Evolutionary conservation across 2,113 vertebrate species (phyloP).

Genomic region (Apodemus speciosus): DNA sequence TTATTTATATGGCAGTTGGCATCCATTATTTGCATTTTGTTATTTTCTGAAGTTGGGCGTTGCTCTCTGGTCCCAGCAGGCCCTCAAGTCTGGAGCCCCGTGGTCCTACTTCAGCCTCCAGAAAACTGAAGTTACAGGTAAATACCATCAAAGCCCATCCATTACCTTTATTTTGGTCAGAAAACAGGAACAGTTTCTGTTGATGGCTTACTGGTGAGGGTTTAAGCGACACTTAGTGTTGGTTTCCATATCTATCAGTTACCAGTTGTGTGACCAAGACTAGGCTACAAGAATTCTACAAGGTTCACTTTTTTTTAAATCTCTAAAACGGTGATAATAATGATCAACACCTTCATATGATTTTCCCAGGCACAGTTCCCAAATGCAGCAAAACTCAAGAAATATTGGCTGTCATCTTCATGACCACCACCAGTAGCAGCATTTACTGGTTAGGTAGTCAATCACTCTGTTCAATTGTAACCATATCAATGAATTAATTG

Average conservation of each 20-base stretch:
- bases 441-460: background rate
- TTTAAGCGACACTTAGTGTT: background rate
- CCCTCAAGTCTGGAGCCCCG: background rate
- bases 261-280: background rate
- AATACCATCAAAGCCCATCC: accelerated
- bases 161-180: background rate
- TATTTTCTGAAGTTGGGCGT: background rate
- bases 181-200: background rate
- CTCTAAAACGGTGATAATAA: background rate
- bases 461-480: slow-evolving; percentile 5
- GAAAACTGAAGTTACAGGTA: background rate
- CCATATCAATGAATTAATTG: background rate
- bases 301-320: background rate
- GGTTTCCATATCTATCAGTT: background rate
- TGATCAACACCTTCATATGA: background rate
- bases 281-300: background rate
- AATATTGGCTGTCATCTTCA: background rate
- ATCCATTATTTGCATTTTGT: background rate
- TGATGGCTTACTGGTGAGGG: background rate
- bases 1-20: background rate
- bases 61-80: background rate
- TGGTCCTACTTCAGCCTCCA: background rate
- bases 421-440: background rate
- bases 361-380: background rate
- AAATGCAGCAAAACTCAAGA: background rate